A percentile compares a stretch with the other conserved stretches of the same genome.
Conservation (phyloP, 2,797 vertebrate species). For the Neoniphon sammara region DNA sequence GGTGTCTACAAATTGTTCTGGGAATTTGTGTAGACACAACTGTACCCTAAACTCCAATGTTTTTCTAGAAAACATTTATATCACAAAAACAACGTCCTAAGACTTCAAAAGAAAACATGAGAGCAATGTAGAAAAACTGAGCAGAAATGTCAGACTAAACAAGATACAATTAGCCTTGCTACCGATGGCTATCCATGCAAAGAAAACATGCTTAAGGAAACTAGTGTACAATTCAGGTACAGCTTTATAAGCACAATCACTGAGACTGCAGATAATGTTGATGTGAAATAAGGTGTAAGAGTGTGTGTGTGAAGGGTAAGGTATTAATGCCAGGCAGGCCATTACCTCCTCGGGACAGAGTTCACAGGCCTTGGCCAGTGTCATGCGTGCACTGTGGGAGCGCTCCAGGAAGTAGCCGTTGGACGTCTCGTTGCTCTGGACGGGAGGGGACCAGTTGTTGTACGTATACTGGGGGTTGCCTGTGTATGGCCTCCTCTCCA, state of each 20-base stretch:
- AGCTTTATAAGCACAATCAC: slow-evolving; percentile 1
- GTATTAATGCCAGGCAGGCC: neutral
- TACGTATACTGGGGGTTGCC: slow-evolving; percentile 99
- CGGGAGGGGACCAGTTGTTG: slow-evolving; percentile 99
- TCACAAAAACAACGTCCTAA: slow-evolving; percentile 1
- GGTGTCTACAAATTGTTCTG: neutral
- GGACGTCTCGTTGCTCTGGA: slow-evolving; percentile 99
- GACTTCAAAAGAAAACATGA: neutral
- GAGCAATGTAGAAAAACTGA: neutral
- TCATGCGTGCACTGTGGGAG: slow-evolving; percentile 99
- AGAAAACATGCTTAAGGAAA: neutral
- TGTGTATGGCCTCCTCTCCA: slow-evolving; percentile 96
- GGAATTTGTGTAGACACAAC: slow-evolving; percentile 3
- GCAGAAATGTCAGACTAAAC: neutral
- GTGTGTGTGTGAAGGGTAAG: slow-evolving; percentile 12
- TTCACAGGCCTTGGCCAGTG: slow-evolving; percentile 99
- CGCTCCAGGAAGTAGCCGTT: slow-evolving; percentile 99
- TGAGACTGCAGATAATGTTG: neutral
- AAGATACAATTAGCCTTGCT: neutral
- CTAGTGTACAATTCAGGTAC: neutral
- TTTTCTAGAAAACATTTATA: neutral
- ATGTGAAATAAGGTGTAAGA: neutral
- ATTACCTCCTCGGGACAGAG: slow-evolving; percentile 99
- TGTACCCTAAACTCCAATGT: neutral
- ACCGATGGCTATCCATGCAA: neutral